Conservation (phyloP, 2,113 vertebrate genomes). For the Notothenia coriiceps region DNA sequence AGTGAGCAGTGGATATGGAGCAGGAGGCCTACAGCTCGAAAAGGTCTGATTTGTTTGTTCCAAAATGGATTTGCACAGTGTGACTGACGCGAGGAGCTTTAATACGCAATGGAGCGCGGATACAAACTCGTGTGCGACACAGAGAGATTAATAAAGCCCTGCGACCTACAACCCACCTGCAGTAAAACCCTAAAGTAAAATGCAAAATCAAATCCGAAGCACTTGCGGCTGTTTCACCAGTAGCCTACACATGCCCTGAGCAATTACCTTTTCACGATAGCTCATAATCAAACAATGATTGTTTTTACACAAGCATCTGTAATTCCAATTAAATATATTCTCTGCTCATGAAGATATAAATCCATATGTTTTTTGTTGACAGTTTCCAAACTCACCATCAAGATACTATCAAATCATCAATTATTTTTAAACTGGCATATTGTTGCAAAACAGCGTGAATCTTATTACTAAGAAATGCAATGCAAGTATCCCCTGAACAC, state of each 20-base stretch:
- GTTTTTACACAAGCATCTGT: background rate
- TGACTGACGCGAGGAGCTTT: background rate
- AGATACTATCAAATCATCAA: background rate
- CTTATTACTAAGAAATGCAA: background rate
- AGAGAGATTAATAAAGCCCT: background rate
- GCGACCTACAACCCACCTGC: conserved; percentile 13
- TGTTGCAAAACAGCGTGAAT: background rate
- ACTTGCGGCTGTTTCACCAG: background rate
- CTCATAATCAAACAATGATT: too few relatives aligned
- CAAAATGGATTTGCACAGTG: background rate
- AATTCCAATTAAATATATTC: background rate
- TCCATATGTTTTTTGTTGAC: background rate
- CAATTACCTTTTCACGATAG: background rate
- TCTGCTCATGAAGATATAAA: background rate
- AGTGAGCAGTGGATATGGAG: background rate
- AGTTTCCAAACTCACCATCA: background rate
- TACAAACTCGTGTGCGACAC: background rate
- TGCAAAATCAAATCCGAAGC: background rate
- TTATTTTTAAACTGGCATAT: background rate
- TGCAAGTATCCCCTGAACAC: background rate
- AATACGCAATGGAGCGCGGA: background rate
- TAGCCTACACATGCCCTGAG: conserved; percentile 26
- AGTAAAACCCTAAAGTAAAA: conserved; percentile 8
- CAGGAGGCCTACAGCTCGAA: background rate
- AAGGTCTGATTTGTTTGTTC: background rate